Conservation (phyloP, 1,140 invertebrate genomes). For the Ceratina australensis region DNA sequence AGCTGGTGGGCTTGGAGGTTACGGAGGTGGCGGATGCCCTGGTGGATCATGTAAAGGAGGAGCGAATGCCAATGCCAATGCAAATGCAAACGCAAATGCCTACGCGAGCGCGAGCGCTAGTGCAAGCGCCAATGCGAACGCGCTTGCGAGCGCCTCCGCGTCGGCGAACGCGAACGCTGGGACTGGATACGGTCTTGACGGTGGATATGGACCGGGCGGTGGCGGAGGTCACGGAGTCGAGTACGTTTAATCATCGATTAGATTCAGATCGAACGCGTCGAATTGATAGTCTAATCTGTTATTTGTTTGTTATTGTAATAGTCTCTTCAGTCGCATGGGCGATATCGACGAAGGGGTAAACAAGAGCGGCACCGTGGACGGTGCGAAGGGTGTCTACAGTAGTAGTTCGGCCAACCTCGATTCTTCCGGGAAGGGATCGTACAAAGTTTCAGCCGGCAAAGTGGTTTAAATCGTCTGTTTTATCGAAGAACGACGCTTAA, state of each 20-base stretch:
- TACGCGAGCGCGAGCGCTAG: slow-evolving; percentile 24
- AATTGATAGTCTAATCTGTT: neutral
- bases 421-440: slow-evolving; percentile 72
- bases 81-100: slow-evolving; percentile 49
- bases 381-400: slow-evolving; percentile 75
- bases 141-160: slow-evolving; percentile 40
- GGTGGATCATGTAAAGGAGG: slow-evolving; percentile 11
- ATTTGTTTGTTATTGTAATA: neutral
- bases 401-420: slow-evolving; percentile 70
- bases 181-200: slow-evolving; percentile 18
- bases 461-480: slow-evolving; percentile 44
- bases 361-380: slow-evolving; percentile 66
- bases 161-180: slow-evolving; percentile 34
- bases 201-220: neutral
- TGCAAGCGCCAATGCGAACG: slow-evolving; percentile 52
- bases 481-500: neutral
- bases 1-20: slow-evolving; percentile 17
- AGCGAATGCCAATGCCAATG: slow-evolving; percentile 47
- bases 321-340: slow-evolving; percentile 68
- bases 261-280: neutral
- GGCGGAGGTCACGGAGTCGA: slow-evolving; percentile 42
- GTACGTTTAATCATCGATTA: slow-evolving; percentile 41
- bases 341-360: slow-evolving; percentile 60
- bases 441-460: slow-evolving; percentile 74
- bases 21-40: slow-evolving; percentile 27